Base-by-base conservation (phyloP, 2,888 invertebrate genomes). In the Cosmia pyralina region DNA sequence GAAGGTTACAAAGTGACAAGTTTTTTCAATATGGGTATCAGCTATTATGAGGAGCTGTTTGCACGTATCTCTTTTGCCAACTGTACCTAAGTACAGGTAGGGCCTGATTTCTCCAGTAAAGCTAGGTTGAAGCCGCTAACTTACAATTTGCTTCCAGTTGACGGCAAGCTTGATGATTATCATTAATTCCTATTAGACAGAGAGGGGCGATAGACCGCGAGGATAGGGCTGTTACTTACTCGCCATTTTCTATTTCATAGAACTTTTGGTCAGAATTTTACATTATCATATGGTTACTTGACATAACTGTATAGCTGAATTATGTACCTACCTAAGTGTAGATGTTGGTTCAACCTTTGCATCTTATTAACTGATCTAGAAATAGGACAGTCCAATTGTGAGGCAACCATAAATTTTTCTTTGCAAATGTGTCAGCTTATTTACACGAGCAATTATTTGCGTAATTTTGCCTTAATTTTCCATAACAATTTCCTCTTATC, bases 91-190 rank as follows among this genome's bases (percentile, higher is more conserved):
- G 28, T 80, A 64, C 55, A 55, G 44, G 48, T 55, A 72, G 63
- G 46, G 48, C 60, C 75, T 72, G 85, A 85, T 88, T 89, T 88
- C 87, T 74, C 77, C 60, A 66, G 83, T 84, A 83, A 79, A 82
- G 73, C 88, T 86, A 82, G 86, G 86, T 87, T 88, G 72, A 74
- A 77, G 86, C 86, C 78, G 87, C 90, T 84, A 89, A 90, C 87
- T 88, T 91, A 93, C 93, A 93, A 93, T 93, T 93, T 93, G 90
- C 92, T 90, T 87, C 85, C 68, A 88, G 88, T 90, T 91, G 93
- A 92, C 91, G 89, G 88, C 89, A 85, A 83, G 88, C 85, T 85
- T 91, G 92, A 94, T 94, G 93, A 93, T 93, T 92, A 92, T 93
- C 94, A 94, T 95, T 94, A 94, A 84, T 79, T 86, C 81, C 81